Conservation (phyloP, 1,140 invertebrate species). For the Eriocheir sinensis region DNA sequence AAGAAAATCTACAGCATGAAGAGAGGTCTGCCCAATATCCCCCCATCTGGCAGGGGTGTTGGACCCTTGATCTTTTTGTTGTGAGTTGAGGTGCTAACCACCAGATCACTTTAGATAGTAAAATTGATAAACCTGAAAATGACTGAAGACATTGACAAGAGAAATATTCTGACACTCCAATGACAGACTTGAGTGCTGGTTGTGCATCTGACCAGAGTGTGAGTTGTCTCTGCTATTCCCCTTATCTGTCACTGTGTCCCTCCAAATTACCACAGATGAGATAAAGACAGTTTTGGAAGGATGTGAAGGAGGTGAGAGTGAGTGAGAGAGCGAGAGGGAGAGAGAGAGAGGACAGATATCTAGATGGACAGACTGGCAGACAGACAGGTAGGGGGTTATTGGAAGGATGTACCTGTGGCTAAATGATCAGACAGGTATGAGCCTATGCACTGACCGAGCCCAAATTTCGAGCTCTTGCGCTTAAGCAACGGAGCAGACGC, state of each 20-base stretch:
- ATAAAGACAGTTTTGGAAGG: neutral
- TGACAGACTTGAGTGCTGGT: neutral
- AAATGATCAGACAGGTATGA: slow-evolving; percentile 81
- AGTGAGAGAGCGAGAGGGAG: neutral
- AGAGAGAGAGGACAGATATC: neutral
- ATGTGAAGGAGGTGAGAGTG: too few relatives aligned
- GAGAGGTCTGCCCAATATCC: too few relatives aligned
- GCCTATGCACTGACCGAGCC: slow-evolving; percentile 92
- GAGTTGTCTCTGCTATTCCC: neutral
- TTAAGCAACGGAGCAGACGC: slow-evolving; percentile 94
- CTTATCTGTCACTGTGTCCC: neutral
- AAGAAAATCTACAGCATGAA: too few relatives aligned
- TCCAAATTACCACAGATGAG: slow-evolving; percentile 17
- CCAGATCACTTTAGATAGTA: too few relatives aligned
- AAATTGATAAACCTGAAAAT: neutral
- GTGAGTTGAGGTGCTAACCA: too few relatives aligned
- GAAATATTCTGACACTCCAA: neutral
- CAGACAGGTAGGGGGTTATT: neutral
- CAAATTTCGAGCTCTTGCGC: slow-evolving; percentile 94
- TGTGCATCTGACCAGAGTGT: neutral
- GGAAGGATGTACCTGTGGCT: slow-evolving; percentile 57
- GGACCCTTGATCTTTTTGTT: too few relatives aligned
- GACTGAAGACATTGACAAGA: neutral
- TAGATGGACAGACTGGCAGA: neutral
- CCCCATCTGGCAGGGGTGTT: too few relatives aligned